Evolutionary conservation across 1,140 invertebrate genomes (phyloP), one percentile per base, ranked within the genome.

Genomic region (Anagrus nilaparvatae): DNA sequence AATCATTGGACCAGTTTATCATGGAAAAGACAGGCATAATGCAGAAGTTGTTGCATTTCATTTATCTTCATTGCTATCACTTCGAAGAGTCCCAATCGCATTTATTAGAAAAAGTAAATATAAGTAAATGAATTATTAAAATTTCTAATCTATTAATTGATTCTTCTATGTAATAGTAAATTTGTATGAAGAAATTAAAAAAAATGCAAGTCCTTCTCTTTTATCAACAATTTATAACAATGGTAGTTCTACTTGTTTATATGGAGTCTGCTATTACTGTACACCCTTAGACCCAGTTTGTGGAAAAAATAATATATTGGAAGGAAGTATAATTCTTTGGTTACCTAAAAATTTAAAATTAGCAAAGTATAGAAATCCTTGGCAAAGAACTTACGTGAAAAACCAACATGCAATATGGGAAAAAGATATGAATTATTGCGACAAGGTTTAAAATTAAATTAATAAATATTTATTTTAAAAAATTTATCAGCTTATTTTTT

Each of bases 1-100:
- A 5, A 78, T 95, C 33, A 70, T 77, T 48, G 90, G 86, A 3
- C 70, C 75, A 25, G 84, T 91, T 8, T 93, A 92, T 71, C 76
- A 77, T 32, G 92, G 92, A 13, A 86, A 84, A 62, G 92, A 97
- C 63, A 70, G 91, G 9, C 88, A 94, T 57, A 87, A 87, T 65
- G 88, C 87, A n/a, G 92, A 97, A 75, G 82, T 95, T n/a, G 81
- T 87, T 51, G 84, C 84, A n/a, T 95, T 94, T 68, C 88, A 93
- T 67, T 69, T 95, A 44, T 83, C 82, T 33, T 78, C 82, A 38
- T 64, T 93, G 16, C 62, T 96, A 13, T 79, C 82, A 39, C 72
- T 91, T 38, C 75, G 81, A 51, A 76, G 82, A 67, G 81, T 81
- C 20, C 87, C 90, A 2, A 71, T 93, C 29, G 79, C 79, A 21